Percentiles rank a stretch among this genome's conserved stretches.
These are phyloP conservation scores for Ormia ochracea DNA, from an alignment of 2,888 invertebrate species.

Conservation along the genomic window DNA sequence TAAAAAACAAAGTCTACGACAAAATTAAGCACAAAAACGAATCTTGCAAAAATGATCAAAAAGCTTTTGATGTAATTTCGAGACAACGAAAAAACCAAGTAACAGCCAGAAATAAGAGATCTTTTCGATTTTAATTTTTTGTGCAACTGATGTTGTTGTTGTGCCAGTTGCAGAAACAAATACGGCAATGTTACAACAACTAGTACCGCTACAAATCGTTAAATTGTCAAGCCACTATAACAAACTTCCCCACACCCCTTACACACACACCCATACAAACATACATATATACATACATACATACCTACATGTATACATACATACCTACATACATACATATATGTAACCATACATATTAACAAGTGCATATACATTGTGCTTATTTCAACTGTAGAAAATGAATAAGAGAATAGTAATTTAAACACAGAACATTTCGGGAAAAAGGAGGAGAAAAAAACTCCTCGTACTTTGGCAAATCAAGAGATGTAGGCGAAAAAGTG, in stretches of 20 bases:
- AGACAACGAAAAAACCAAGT: conserved; percentile 5
- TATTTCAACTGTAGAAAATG: not conserved
- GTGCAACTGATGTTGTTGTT: not conserved
- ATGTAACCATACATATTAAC: no score
- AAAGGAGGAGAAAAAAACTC: not conserved
- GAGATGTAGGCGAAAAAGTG: conserved; percentile 61
- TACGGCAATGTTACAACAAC: conserved; percentile 63
- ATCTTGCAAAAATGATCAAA: conserved; percentile 50
- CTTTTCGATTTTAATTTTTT: conserved; percentile 23
- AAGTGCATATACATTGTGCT: not conserved
- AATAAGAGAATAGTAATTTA: not conserved
- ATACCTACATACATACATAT: no score
- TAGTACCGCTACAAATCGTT: conserved; percentile 74
- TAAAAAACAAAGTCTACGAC: not conserved
- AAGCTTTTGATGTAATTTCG: conserved; percentile 48
- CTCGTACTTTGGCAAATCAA: conserved; percentile 48
- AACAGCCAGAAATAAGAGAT: conserved; percentile 57
- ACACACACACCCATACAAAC: no score
- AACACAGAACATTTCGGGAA: conserved; percentile 4
- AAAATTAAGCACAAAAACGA: conserved; percentile 40
- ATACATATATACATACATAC: no score
- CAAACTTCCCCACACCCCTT: conserved; percentile 26
- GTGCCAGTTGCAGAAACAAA: conserved; percentile 17
- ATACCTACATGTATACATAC: no score
- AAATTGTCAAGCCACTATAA: conserved; percentile 72